Evolutionary conservation across 2,113 vertebrate species (phyloP).

Genomic region (Prietella phreatophila): DNA sequence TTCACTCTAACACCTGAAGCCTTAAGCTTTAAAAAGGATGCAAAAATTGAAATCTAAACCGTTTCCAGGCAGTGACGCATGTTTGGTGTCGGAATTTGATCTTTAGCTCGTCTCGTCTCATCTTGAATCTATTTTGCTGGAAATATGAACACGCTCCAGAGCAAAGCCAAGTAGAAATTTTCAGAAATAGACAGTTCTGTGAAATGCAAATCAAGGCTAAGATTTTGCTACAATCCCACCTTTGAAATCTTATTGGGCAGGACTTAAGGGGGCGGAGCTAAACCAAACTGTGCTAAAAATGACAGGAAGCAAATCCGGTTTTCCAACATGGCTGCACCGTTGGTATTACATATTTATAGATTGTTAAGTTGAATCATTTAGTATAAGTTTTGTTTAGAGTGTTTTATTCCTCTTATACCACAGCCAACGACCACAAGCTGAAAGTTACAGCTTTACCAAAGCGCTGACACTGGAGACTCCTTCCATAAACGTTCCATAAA

Average conservation of each 20-base stretch:
- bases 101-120: not conserved
- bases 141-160: not conserved
- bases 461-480: not conserved
- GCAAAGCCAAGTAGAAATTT: not conserved
- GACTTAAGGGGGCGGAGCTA: not conserved
- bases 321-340: not conserved
- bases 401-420: not conserved
- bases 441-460: not conserved
- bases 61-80: not conserved
- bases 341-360: not conserved
- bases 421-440: not conserved
- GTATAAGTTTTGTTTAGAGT: not conserved
- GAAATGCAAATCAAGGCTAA: not conserved
- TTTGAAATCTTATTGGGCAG: not conserved
- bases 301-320: not conserved
- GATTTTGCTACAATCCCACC: not conserved
- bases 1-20: not conserved
- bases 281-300: not conserved
- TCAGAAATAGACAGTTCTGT: not conserved
- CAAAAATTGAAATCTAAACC: not conserved
- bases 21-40: not conserved
- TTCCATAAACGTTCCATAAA: not conserved
- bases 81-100: not conserved
- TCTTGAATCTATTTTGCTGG: not conserved
- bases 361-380: not conserved